Evolutionary conservation across 2,797 vertebrate species (phyloP), one percentile per base, ranked within the genome.

Genomic region (Phrynocephalus vlangalii): DNA sequence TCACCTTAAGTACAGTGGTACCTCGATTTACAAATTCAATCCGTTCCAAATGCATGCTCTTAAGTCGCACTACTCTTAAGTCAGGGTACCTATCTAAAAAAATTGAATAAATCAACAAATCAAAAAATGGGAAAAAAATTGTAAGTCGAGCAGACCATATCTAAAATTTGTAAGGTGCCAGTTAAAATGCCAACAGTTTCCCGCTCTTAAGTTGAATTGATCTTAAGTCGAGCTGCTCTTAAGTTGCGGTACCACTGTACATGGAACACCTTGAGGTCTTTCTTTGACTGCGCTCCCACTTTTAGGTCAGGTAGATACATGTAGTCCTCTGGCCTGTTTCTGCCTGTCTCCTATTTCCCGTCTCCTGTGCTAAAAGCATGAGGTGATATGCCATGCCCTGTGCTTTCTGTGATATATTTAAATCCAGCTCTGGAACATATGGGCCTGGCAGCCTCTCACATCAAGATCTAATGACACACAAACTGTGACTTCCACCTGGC

Each of bases 381-480:
- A 78, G 66, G 20, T 78, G 38, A 67, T 82, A 63, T 48, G 33
- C 18, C 67, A 26, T 38, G 30, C n/a, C 33, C 7, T 81, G 38
- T 86, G 63, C 83, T 87, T 83, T 60, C 28, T 70, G 22, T 70
- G 67, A 60, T 16, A 38, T 87, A 71, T 22, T 24, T 83, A 77
- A 87, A 78, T 10, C 75, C 66, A 60, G 50, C 33, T 56, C 66
- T 71, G 78, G 73, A 71, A 60, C 50, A 70, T 68, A 76, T 26
- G 7, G 18, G 11, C 44, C 1, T 87, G 75, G 33, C 86, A 60
- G 2, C 56, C 6, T 56, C 48, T 63, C 86, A 87, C 72, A 22
- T 68, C 16, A 56, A 56, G 80, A 78, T 77, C 86, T 87, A 30
- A 68, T 10, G 1, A 13, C n/a, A 48, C n/a, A 70, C 3, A 87